A percentile compares a stretch with the other conserved stretches of the same genome.
Evolutionary conservation across 2,797 vertebrate species (phyloP).

Genomic region (Manis crassicaudata): DNA sequence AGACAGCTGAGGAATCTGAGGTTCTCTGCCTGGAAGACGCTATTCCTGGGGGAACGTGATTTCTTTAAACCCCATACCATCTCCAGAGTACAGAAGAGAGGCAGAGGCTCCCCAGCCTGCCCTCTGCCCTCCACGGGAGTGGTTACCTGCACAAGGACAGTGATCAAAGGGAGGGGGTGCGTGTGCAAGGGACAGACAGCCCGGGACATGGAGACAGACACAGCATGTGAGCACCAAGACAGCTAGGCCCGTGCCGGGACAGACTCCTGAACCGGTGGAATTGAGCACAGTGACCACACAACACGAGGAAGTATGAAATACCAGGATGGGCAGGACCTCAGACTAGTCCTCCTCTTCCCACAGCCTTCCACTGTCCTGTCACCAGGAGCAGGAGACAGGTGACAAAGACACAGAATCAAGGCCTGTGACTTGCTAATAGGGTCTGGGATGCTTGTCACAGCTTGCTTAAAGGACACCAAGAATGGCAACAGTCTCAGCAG

Average conservation of each 20-base stretch:
- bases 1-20: background rate
- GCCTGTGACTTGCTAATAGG: background rate
- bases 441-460: background rate
- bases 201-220: background rate
- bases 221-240: background rate
- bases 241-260: background rate
- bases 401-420: conserved; percentile 24
- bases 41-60: background rate
- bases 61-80: background rate
- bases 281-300: background rate
- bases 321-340: background rate
- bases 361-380: background rate
- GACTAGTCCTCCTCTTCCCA: background rate
- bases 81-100: background rate
- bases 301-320: background rate
- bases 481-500: background rate
- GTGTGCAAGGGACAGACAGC: background rate
- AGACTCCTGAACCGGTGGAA: background rate
- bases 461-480: background rate
- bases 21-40: background rate
- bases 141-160: background rate
- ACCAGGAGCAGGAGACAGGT: conserved; percentile 31
- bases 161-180: background rate
- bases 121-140: background rate
- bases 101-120: background rate